These are phyloP conservation scores for Euproctis similis DNA, from an alignment of 2,888 invertebrate genomes.

Conservation along the genomic window DNA sequence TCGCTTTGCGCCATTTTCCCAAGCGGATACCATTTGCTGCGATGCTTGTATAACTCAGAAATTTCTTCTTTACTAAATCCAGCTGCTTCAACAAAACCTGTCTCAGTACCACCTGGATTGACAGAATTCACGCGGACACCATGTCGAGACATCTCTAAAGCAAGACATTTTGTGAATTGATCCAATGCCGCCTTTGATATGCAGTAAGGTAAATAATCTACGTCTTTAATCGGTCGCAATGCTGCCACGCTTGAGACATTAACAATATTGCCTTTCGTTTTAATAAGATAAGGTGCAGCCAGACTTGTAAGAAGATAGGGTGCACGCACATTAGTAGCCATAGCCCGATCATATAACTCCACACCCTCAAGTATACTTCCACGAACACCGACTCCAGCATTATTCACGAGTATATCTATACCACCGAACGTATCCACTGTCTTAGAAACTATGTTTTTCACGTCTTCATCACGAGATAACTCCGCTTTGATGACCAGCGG, in stretches of 20 bases:
- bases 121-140: slow-evolving; percentile 91
- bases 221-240: slow-evolving; percentile 66
- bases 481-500: slow-evolving; percentile 79
- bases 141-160: slow-evolving; percentile 85
- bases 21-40: slow-evolving; percentile 89
- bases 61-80: slow-evolving; percentile 78
- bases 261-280: slow-evolving; percentile 88
- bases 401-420: slow-evolving; percentile 88
- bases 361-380: slow-evolving; percentile 88
- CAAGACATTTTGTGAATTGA: slow-evolving; percentile 92
- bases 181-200: slow-evolving; percentile 95
- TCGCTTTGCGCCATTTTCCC: slow-evolving; percentile 86
- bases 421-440: slow-evolving; percentile 80
- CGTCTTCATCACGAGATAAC: slow-evolving; percentile 80
- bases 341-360: slow-evolving; percentile 87
- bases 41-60: slow-evolving; percentile 82
- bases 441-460: slow-evolving; percentile 77
- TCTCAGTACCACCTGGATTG: slow-evolving; percentile 94
- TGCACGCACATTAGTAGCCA: slow-evolving; percentile 88
- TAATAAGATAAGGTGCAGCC: slow-evolving; percentile 86
- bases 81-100: slow-evolving; percentile 77
- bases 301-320: slow-evolving; percentile 86
- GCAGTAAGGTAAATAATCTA: slow-evolving; percentile 89
- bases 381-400: slow-evolving; percentile 85
- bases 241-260: slow-evolving; percentile 96